Evolutionary conservation across 2,888 invertebrate genomes (phyloP).

Genomic region (Polyommatus icarus): DNA sequence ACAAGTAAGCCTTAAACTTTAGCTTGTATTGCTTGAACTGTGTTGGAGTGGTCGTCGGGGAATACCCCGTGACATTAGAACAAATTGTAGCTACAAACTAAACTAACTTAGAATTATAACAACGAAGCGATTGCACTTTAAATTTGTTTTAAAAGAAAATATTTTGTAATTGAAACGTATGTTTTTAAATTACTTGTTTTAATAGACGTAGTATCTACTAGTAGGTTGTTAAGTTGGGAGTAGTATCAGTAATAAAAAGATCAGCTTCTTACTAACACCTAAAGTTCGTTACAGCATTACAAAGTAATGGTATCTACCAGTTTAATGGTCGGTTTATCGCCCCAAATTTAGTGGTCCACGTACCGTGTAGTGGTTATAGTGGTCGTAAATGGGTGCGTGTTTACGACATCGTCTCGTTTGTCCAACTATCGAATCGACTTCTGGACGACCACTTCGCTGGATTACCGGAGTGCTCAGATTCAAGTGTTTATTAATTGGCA

Average conservation of each 20-base stretch:
- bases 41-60: neutral
- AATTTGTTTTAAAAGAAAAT: neutral
- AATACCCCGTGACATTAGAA: neutral
- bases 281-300: slow-evolving; percentile 1
- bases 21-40: neutral
- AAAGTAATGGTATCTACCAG: slow-evolving; percentile 20
- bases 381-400: slow-evolving; percentile 28
- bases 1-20: neutral
- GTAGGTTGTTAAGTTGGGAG: neutral
- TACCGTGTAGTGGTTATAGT: slow-evolving; percentile 23
- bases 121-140: neutral
- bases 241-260: neutral
- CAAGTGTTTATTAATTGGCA: slow-evolving; percentile 2
- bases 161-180: neutral
- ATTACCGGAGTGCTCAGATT: neutral
- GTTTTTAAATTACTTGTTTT: neutral
- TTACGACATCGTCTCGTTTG: slow-evolving; percentile 26
- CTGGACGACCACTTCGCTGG: neutral
- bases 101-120: slow-evolving; percentile 1
- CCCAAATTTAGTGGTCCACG: slow-evolving; percentile 20
- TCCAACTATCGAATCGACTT: slow-evolving; percentile 11
- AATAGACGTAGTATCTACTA: too few relatives aligned
- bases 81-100: slow-evolving; percentile 9
- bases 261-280: neutral
- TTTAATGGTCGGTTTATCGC: slow-evolving; percentile 12